Base-by-base conservation (phyloP, 2,888 invertebrate genomes). In the Hyposoter dolosus region DNA sequence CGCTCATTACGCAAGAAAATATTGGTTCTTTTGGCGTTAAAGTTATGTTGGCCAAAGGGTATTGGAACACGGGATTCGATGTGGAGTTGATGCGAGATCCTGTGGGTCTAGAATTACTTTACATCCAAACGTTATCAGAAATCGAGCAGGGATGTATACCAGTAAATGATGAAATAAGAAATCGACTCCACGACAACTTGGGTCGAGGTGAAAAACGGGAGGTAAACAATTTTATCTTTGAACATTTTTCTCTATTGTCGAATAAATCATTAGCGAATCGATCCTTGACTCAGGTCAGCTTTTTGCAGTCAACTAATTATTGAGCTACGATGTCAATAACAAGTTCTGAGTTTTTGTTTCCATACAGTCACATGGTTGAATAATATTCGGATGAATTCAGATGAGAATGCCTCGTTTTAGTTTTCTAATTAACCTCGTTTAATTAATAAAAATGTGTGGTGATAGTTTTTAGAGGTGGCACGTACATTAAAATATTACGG, bases 1-100 rank as follows among this genome's bases (percentile, higher is more conserved):
- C 99, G 0, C 98, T 97, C 95, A 97, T 99, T 94, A 98, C 99
- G 78, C 96, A 98, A 90, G 97, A 97, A 93, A 96, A 92, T 80
- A 89, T 93, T 74, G 89, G 97, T 94, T 96, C 97, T 84, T 96
- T 96, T 87, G 96, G 96, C 88, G 96, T 96, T 93, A 97, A 97
- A 95, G 96, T 99, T 94, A 96, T 98, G 88, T 95, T 99, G 89
- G 96, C 98, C 91, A 99, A 98, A 95, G 97, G 98, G 95, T 98
- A 97, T 93, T 99, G 99, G 99, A 98, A 99, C 93, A 95, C 96
- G 40, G 95, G 95, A 81, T 97, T 97, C 94, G 99, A 99, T 95
- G 95, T 96, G 85, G 97, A 98, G 92, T 95, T 99, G 88, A 96
- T 98, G 95, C 96, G 96, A 85, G 97, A 99, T 94, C 96, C 96